Evolutionary conservation across 2,797 vertebrate genomes (phyloP).

Genomic region (Microctenopoma lineatum): DNA sequence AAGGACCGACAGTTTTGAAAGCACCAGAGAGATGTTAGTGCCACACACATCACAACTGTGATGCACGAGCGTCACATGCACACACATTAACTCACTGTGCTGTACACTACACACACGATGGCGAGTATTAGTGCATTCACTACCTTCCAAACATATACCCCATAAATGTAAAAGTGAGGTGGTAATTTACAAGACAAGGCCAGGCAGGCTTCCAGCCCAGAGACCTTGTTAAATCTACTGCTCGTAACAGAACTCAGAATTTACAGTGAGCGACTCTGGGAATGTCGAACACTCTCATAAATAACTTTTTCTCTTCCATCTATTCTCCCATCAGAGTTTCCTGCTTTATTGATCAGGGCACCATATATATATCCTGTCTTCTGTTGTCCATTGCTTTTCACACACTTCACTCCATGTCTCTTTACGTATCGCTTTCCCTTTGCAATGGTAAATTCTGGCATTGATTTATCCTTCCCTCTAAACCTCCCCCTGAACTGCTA

Average conservation of each 20-base stretch:
- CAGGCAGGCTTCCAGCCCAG: conserved; percentile 27
- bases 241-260: conserved; percentile 35
- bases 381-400: conserved; percentile 4
- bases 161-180: conserved; percentile 27
- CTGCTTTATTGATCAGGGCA: conserved; percentile 27
- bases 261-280: conserved; percentile 20
- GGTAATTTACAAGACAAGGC: conserved; percentile 49
- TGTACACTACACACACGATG: neutral
- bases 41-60: neutral
- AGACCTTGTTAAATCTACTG: conserved; percentile 45
- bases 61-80: neutral
- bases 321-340: neutral
- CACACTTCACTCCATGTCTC: neutral
- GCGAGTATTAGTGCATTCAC: conserved; percentile 12
- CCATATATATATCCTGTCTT: neutral
- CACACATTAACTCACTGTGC: conserved; percentile 11
- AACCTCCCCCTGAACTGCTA: conserved; percentile 11
- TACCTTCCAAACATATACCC: neutral
- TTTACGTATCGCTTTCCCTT: conserved; percentile 2
- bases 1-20: conserved; percentile 22
- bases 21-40: conserved; percentile 4
- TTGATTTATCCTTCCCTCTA: conserved; percentile 27
- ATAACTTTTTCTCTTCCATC: conserved; percentile 2
- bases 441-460: neutral
- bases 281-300: conserved; percentile 42